These are phyloP conservation scores for Plectrocnemia conspersa DNA, from an alignment of 1,140 invertebrate species.

Conservation along the genomic window DNA sequence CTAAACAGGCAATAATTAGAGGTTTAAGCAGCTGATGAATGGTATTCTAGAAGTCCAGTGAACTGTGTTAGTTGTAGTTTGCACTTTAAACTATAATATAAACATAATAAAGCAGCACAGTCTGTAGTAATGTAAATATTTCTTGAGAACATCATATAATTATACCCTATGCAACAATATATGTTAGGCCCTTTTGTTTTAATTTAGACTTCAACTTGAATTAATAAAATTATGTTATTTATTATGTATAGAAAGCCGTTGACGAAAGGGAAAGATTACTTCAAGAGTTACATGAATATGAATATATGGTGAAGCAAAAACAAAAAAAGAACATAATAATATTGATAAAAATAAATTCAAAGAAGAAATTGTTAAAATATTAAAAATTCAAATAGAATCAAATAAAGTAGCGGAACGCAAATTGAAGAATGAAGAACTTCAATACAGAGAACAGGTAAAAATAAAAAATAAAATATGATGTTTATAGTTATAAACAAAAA, in stretches of 20 bases:
- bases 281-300: conserved; percentile 22
- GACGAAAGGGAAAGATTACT: conserved; percentile 23
- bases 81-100: not conserved
- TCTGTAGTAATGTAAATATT: not conserved
- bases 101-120: not conserved
- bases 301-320: conserved; percentile 7
- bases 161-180: not conserved
- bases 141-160: not conserved
- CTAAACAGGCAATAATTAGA: too few relatives aligned
- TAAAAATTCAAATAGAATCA: conserved; percentile 23
- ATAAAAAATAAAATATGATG: conserved; percentile 2
- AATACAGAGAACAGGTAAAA: conserved; percentile 22
- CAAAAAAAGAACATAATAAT: not conserved
- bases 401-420: conserved; percentile 10
- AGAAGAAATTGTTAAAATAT: conserved; percentile 11
- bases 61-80: too few relatives aligned
- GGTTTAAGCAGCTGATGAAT: too few relatives aligned
- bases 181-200: not conserved
- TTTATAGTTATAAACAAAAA: conserved; percentile 1
- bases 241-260: not conserved
- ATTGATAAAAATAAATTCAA: conserved; percentile 8
- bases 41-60: too few relatives aligned
- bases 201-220: not conserved
- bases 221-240: not conserved
- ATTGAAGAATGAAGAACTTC: conserved; percentile 12